These are phyloP conservation scores for Oryzias sinensis DNA, from an alignment of 2,797 vertebrate genomes.

Conservation along the genomic window DNA sequence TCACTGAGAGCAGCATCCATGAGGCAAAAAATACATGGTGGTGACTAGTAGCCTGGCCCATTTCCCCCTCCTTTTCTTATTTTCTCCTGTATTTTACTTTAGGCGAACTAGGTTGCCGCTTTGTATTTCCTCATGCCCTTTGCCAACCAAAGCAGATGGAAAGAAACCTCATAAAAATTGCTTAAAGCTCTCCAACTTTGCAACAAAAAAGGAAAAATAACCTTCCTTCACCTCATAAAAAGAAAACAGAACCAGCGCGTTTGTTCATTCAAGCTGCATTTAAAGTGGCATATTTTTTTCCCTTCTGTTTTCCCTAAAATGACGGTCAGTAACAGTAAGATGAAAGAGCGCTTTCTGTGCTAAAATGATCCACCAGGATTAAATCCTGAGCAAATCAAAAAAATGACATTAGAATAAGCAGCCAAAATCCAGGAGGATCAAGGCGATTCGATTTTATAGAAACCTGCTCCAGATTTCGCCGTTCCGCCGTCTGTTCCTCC, in stretches of 20 bases:
- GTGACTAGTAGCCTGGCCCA: constrained; percentile 58
- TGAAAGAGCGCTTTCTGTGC: no score
- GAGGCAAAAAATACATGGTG: constrained; percentile 42
- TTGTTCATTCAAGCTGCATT: constrained; percentile 24
- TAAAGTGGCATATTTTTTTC: constrained; percentile 17
- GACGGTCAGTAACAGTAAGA: no score
- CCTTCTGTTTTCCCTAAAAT: no score
- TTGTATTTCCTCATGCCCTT: constrained; percentile 60
- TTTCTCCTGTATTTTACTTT: constrained; percentile 49
- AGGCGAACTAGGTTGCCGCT: constrained; percentile 49
- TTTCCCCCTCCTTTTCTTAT: constrained; percentile 3
- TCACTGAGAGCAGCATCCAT: constrained; percentile 65
- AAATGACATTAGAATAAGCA: constrained; percentile 53
- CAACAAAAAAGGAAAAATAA: constrained; percentile 11
- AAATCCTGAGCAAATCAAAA: constrained; percentile 18
- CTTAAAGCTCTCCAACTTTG: constrained; percentile 52
- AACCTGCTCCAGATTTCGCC: constrained; percentile 30
- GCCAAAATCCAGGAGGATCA: constrained; percentile 35
- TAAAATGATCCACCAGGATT: no score
- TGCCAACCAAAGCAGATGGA: constrained; percentile 55
- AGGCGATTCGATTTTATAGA: constrained; percentile 60
- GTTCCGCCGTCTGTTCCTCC: constrained; percentile 25
- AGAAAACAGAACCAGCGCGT: constrained; percentile 28
- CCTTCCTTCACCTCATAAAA: constrained; percentile 8
- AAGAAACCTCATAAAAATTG: constrained; percentile 64